Evolutionary conservation across 2,797 vertebrate genomes (phyloP).

Genomic region (Cossypha caffra): DNA sequence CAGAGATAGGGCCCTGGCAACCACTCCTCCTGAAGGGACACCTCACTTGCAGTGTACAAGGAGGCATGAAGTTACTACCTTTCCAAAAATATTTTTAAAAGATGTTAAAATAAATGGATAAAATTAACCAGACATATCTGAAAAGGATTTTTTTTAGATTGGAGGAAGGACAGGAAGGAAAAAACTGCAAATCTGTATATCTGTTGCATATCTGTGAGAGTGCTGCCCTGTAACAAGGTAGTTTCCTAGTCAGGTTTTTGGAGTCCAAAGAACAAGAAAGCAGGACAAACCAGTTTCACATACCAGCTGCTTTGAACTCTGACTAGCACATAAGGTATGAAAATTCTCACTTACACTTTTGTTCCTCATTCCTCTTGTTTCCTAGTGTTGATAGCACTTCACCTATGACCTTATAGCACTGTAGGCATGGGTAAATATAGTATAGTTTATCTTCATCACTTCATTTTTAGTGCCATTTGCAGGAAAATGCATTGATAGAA

Average conservation of each 20-base stretch:
- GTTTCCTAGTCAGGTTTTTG: not conserved
- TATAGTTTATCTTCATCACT: not conserved
- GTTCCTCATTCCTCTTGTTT: not conserved
- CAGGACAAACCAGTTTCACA: not conserved
- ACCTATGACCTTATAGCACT: not conserved
- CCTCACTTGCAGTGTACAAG: not conserved
- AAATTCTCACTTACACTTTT: not conserved
- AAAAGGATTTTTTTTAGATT: not conserved
- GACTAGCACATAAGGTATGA: not conserved
- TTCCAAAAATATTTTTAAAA: not conserved
- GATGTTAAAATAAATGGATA: not conserved
- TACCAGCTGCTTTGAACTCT: not conserved
- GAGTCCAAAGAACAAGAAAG: not conserved
- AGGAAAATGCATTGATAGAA: not conserved
- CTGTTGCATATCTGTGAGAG: not conserved
- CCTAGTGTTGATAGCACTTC: not conserved
- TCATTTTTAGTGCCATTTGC: not conserved
- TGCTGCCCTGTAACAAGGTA: not conserved
- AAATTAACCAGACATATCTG: not conserved
- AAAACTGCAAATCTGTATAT: not conserved
- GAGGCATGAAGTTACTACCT: not conserved
- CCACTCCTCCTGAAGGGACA: not conserved
- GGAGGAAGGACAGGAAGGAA: not conserved
- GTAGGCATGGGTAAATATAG: not conserved
- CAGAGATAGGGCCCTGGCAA: fast-evolving